phyloP scores from a whole-genome alignment of 2,797 vertebrate genomes.

The Arrhamphus sclerolepis region DNA sequence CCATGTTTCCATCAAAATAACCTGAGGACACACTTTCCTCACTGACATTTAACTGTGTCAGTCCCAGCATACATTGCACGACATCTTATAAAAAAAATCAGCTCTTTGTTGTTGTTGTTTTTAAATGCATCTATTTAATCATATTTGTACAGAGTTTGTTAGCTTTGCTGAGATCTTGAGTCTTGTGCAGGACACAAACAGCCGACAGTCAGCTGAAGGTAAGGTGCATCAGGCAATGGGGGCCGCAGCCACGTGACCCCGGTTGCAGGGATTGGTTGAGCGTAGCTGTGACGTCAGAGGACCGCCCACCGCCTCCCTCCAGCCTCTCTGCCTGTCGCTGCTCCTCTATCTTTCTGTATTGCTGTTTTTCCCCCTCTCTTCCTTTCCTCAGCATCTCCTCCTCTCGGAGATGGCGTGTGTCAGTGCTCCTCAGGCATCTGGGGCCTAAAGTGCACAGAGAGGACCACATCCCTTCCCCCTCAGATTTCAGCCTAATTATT shows the following conservation, averaged over 20 bases:
- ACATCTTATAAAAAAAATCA: too few species aligned
- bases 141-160: too few species aligned
- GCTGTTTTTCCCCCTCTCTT: conserved; percentile 40
- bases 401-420: conserved; percentile 78
- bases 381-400: conserved; percentile 77
- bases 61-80: too few species aligned
- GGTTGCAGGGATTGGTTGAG: conserved; percentile 77
- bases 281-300: conserved; percentile 79
- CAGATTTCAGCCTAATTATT: conserved; percentile 13
- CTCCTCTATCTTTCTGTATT: conserved; percentile 38
- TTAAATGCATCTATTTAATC: too few species aligned
- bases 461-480: conserved; percentile 33
- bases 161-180: conserved; percentile 14
- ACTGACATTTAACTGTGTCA: too few species aligned
- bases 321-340: conserved; percentile 38
- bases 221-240: conserved; percentile 61
- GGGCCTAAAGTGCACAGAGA: conserved; percentile 68
- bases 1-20: too few species aligned
- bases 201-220: conserved; percentile 46
- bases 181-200: conserved; percentile 41
- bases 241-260: conserved; percentile 76
- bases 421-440: conserved; percentile 59
- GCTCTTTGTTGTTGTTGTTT: too few species aligned
- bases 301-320: conserved; percentile 62
- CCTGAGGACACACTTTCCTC: too few species aligned